Evolutionary conservation across 2,113 vertebrate genomes (phyloP).

Genomic region (Scopus umbretta): DNA sequence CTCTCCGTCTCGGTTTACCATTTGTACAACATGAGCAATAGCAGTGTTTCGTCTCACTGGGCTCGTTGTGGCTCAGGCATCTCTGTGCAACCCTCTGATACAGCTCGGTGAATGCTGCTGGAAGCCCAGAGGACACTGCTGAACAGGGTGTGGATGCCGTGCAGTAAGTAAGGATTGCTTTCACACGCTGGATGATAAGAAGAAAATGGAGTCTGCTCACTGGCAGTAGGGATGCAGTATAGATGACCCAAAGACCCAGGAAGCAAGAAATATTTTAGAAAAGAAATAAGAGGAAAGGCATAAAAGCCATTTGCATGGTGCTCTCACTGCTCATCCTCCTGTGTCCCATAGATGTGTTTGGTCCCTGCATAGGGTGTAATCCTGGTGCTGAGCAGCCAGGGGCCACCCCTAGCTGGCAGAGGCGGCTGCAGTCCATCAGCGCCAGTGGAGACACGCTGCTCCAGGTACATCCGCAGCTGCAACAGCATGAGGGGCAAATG

Average conservation of each 20-base stretch:
- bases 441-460: rapidly evolving
- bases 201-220: not conserved
- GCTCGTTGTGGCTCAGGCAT: rapidly evolving
- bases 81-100: rapidly evolving
- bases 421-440: not conserved
- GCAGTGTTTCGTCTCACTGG: rapidly evolving
- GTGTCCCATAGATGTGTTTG: not conserved
- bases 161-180: not conserved
- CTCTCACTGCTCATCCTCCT: not conserved
- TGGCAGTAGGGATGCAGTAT: not conserved
- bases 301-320: not conserved
- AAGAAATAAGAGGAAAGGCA: not conserved
- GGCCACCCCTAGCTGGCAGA: too few relatives aligned
- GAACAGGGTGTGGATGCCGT: not conserved
- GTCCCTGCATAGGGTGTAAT: not conserved
- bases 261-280: not conserved
- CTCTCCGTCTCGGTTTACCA: not conserved
- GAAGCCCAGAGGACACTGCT: not conserved
- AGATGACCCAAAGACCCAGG: not conserved
- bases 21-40: rapidly evolving
- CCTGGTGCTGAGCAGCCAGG: not conserved
- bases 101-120: rapidly evolving
- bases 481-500: not conserved
- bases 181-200: not conserved
- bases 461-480: not conserved